These are phyloP conservation scores for Minunthozetes semirufus DNA, from an alignment of 2,888 invertebrate species.

Conservation along the genomic window DNA sequence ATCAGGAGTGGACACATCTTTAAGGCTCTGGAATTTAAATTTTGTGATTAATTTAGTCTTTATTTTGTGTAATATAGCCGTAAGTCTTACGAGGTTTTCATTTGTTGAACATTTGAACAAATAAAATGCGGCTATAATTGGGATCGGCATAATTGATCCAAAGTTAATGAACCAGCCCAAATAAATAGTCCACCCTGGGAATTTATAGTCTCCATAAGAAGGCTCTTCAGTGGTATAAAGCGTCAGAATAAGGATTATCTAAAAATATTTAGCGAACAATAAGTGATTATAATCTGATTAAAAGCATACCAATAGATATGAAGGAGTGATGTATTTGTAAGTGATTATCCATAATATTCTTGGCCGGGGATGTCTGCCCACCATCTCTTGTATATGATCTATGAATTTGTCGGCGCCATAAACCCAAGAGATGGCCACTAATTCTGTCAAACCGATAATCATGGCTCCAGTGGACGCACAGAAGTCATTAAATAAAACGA, in stretches of 20 bases:
- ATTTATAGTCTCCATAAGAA: too few species aligned
- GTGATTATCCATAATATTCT: constrained; percentile 63
- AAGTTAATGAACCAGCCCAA: too few species aligned
- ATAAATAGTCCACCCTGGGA: too few species aligned
- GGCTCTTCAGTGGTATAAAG: too few species aligned
- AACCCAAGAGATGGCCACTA: constrained; percentile 60
- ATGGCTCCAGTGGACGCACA: constrained; percentile 69
- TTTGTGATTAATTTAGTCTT: background rate
- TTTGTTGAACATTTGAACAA: too few species aligned
- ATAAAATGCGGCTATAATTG: too few species aligned
- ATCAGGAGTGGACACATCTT: background rate
- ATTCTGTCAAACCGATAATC: constrained; percentile 63
- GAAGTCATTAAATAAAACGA: constrained; percentile 68
- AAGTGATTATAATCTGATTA: too few species aligned
- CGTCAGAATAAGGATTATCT: too few species aligned
- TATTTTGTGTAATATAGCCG: background rate
- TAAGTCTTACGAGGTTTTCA: background rate
- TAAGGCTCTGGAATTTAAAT: background rate
- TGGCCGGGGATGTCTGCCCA: constrained; percentile 58
- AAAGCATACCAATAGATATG: background rate
- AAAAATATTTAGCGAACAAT: too few species aligned
- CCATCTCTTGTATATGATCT: constrained; percentile 53
- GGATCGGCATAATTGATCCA: too few species aligned
- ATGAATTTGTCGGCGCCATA: constrained; percentile 56
- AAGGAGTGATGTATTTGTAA: constrained; percentile 55